Percentiles rank a stretch among this genome's conserved stretches.
phyloP scores from a whole-genome alignment of 1,140 invertebrate genomes.

The Dysdera silvatica region DNA sequence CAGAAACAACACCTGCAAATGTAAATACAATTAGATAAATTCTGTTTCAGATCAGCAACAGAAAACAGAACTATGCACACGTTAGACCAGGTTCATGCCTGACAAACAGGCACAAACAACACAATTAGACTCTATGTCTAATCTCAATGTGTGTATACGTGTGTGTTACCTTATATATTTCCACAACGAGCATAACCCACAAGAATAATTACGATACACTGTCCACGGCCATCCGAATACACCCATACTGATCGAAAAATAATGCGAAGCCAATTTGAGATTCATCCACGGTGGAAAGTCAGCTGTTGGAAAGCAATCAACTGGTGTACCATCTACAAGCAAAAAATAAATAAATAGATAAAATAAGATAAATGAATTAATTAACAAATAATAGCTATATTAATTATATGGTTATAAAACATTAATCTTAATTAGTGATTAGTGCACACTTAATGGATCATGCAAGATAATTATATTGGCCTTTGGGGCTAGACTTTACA shows the following conservation, averaged over 20 bases:
- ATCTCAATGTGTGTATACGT: too few relatives aligned
- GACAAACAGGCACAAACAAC: too few relatives aligned
- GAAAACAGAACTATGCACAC: not conserved
- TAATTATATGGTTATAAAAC: not conserved
- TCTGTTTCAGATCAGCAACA: not conserved
- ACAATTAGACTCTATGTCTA: too few relatives aligned
- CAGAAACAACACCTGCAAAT: conserved; percentile 12
- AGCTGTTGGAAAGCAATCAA: conserved; percentile 9
- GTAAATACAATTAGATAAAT: too few relatives aligned
- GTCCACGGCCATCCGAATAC: conserved; percentile 19
- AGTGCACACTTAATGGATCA: too few relatives aligned
- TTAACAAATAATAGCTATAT: not conserved
- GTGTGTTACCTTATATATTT: conserved; percentile 11
- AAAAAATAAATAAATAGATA: not conserved
- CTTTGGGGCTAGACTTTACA: too few relatives aligned
- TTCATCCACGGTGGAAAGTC: conserved; percentile 14
- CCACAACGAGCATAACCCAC: conserved; percentile 8
- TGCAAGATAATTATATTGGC: too few relatives aligned
- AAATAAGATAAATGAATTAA: not conserved
- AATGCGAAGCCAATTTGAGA: not conserved
- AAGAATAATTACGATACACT: conserved; percentile 5
- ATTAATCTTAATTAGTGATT: too few relatives aligned
- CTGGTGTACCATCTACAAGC: not conserved
- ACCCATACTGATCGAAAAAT: conserved; percentile 11
- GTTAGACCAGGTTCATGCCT: too few relatives aligned